phyloP scores from a whole-genome alignment of 1,140 invertebrate species.

The Oncopodura yosiiana region DNA sequence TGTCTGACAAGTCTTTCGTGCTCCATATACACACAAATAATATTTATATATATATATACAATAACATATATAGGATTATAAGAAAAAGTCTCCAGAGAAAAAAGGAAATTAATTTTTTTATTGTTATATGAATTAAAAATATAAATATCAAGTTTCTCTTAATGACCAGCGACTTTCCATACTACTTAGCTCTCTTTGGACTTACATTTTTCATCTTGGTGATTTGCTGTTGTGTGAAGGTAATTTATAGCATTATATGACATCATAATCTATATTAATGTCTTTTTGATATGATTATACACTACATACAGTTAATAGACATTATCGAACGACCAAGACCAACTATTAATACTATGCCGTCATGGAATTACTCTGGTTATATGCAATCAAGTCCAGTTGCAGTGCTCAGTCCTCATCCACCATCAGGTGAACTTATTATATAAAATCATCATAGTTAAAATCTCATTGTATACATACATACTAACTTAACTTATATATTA shows the following conservation, averaged over 20 bases:
- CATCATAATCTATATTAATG: background rate
- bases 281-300: background rate
- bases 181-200: slow-evolving; percentile 27
- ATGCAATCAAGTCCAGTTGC: slow-evolving; percentile 24
- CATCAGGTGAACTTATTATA: no score
- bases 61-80: no score
- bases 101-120: no score
- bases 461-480: no score
- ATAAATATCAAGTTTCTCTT: slow-evolving; percentile 17
- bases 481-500: no score
- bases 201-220: slow-evolving; percentile 26
- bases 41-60: no score
- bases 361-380: slow-evolving; percentile 24
- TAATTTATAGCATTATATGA: background rate
- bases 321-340: slow-evolving; percentile 27
- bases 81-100: no score
- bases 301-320: slow-evolving; percentile 21
- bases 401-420: slow-evolving; percentile 23
- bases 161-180: slow-evolving; percentile 26
- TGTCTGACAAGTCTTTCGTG: no score
- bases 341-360: slow-evolving; percentile 20
- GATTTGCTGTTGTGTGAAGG: slow-evolving; percentile 28
- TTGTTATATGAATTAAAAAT: no score
- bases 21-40: no score
- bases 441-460: no score